Evolutionary conservation across 1,140 invertebrate genomes (phyloP).

Genomic region (Heliothis virescens): DNA sequence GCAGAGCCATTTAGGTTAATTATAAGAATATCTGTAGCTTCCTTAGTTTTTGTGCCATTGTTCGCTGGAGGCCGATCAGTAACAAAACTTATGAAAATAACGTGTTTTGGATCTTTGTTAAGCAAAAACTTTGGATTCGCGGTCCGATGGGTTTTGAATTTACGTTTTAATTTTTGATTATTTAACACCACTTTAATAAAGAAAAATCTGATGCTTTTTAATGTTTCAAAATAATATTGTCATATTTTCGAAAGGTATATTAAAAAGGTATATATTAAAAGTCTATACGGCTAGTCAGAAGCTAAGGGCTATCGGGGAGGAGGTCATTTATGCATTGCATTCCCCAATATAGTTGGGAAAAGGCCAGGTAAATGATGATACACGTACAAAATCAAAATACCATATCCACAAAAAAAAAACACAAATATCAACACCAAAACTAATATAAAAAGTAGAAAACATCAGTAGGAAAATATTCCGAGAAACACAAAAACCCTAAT

Average conservation of each 20-base stretch:
- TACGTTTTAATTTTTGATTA: no score
- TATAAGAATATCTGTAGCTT: slow-evolving; percentile 42
- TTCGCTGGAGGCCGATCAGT: slow-evolving; percentile 54
- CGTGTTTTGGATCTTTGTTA: background rate
- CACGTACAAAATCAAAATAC: background rate
- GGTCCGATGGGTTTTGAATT: background rate
- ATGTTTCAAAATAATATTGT: no score
- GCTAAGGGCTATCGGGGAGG: no score
- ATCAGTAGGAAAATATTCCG: slow-evolving; percentile 29
- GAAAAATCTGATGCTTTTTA: no score
- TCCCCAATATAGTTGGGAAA: no score
- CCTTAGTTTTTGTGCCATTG: slow-evolving; percentile 61
- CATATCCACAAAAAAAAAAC: background rate
- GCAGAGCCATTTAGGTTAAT: slow-evolving; percentile 36
- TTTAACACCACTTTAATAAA: no score
- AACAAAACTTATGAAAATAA: slow-evolving; percentile 38
- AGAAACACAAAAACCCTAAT: slow-evolving; percentile 24
- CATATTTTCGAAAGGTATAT: no score
- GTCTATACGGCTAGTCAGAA: no score
- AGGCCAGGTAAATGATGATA: no score
- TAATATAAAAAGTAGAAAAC: slow-evolving; percentile 3
- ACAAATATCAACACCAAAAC: background rate
- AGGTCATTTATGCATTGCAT: no score
- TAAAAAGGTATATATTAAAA: no score
- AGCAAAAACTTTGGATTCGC: slow-evolving; percentile 29